phyloP scores from a whole-genome alignment of 2,113 vertebrate species.

The Benitochromis conjunctus region DNA sequence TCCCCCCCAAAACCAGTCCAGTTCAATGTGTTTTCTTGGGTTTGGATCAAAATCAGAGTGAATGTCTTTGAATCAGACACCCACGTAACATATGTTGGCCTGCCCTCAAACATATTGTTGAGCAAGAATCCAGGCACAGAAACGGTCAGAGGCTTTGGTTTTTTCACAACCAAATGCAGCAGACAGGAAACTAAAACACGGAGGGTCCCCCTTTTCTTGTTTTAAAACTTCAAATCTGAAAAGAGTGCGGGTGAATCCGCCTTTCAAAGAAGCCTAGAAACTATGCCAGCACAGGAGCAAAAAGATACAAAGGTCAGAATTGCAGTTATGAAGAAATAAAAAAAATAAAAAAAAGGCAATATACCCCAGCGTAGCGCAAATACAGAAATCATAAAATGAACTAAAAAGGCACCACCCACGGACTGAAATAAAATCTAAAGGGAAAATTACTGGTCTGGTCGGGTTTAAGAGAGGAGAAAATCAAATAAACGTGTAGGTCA shows the following conservation, averaged over 20 bases:
- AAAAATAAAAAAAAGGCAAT: constrained; percentile 27
- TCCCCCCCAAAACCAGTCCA: background rate
- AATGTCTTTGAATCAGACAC: constrained; percentile 11
- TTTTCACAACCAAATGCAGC: constrained; percentile 14
- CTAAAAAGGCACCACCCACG: constrained; percentile 6
- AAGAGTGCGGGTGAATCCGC: background rate
- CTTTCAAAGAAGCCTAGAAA: constrained; percentile 19
- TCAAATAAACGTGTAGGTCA: constrained; percentile 43
- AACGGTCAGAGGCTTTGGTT: constrained; percentile 6
- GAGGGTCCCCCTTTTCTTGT: background rate
- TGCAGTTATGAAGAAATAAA: constrained; percentile 50
- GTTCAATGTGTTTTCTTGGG: background rate
- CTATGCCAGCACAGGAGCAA: background rate
- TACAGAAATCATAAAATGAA: constrained; percentile 35
- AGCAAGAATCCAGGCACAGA: constrained; percentile 9
- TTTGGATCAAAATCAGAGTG: constrained; percentile 14
- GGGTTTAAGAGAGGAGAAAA: constrained; percentile 25
- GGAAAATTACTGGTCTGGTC: constrained; percentile 18
- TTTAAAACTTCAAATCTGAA: constrained; percentile 25
- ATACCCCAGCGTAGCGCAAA: constrained; percentile 34
- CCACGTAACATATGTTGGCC: constrained; percentile 25
- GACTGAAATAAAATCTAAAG: constrained; percentile 29
- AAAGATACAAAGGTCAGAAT: constrained; percentile 36
- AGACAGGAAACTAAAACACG: background rate
- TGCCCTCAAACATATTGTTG: constrained; percentile 20